Conservation (phyloP, 2,797 vertebrate genomes). For the Leucoraja ocellata region DNA sequence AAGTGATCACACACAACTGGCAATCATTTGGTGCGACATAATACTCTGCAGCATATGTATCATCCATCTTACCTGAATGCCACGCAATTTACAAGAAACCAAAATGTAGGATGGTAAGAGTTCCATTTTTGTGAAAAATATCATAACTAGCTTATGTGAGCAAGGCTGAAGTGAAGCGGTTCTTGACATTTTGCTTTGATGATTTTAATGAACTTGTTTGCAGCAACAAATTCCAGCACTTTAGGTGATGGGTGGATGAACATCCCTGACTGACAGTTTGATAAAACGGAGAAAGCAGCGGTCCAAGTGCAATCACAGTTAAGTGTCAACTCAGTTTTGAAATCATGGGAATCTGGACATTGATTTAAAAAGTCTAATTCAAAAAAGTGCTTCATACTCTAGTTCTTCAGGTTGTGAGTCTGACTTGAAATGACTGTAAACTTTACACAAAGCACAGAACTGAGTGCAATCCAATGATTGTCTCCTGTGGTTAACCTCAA, state of each 20-base stretch:
- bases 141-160: not conserved
- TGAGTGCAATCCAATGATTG: not conserved
- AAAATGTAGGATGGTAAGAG: not conserved
- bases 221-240: not conserved
- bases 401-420: not conserved
- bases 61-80: not conserved
- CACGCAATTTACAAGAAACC: not conserved
- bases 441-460: not conserved
- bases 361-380: not conserved
- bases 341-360: not conserved
- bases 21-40: not conserved
- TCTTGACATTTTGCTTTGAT: not conserved
- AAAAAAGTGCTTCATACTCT: conserved; percentile 3
- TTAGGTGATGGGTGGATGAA: not conserved
- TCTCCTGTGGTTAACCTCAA: not conserved
- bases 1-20: not conserved
- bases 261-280: not conserved
- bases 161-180: conserved; percentile 21
- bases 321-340: conserved; percentile 25
- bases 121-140: not conserved
- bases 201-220: conserved; percentile 13
- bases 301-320: conserved; percentile 7
- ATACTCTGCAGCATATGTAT: not conserved
- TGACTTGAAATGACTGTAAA: conserved; percentile 21
- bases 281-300: not conserved